Percentiles rank a stretch among this genome's conserved stretches.
phyloP scores from a whole-genome alignment of 2,888 invertebrate species.

The Cerceris ruficornis region DNA sequence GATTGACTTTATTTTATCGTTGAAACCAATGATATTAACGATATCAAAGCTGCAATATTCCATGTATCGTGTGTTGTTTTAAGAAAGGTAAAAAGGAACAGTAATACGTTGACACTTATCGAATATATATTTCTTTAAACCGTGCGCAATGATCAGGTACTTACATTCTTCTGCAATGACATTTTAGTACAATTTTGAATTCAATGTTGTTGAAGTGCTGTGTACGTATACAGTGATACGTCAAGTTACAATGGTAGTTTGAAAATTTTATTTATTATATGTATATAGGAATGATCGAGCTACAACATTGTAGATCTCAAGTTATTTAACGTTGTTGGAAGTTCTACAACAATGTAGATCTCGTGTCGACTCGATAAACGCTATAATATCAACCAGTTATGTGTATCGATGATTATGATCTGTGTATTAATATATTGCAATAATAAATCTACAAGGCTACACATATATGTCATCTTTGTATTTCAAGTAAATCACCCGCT shows the following conservation, averaged over 20 bases:
- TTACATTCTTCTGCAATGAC: slow-evolving; percentile 15
- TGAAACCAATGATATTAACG: slow-evolving; percentile 9
- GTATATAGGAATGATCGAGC: slow-evolving; percentile 28
- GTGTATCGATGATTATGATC: slow-evolving; percentile 40
- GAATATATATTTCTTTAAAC: neutral
- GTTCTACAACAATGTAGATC: slow-evolving; percentile 21
- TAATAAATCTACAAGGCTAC: slow-evolving; percentile 43
- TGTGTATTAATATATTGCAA: slow-evolving; percentile 43
- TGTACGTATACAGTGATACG: neutral
- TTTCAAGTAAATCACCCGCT: slow-evolving; percentile 22
- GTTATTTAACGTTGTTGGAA: neutral
- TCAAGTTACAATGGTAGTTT: slow-evolving; percentile 3
- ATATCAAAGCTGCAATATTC: slow-evolving; percentile 19
- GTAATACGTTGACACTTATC: slow-evolving; percentile 6
- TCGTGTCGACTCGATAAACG: slow-evolving; percentile 32
- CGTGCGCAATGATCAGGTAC: neutral
- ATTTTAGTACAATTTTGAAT: slow-evolving; percentile 28
- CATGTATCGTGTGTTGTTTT: slow-evolving; percentile 1
- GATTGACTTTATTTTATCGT: slow-evolving; percentile 21
- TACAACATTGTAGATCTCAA: neutral
- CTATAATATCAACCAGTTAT: slow-evolving; percentile 37
- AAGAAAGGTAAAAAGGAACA: slow-evolving; percentile 2
- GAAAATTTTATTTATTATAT: slow-evolving; percentile 27
- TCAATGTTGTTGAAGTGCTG: slow-evolving; percentile 7
- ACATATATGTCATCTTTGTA: slow-evolving; percentile 19